Percentiles rank a stretch among this genome's conserved stretches.
Conservation (phyloP, 2,113 vertebrate species). For the Ciconia stormi region DNA sequence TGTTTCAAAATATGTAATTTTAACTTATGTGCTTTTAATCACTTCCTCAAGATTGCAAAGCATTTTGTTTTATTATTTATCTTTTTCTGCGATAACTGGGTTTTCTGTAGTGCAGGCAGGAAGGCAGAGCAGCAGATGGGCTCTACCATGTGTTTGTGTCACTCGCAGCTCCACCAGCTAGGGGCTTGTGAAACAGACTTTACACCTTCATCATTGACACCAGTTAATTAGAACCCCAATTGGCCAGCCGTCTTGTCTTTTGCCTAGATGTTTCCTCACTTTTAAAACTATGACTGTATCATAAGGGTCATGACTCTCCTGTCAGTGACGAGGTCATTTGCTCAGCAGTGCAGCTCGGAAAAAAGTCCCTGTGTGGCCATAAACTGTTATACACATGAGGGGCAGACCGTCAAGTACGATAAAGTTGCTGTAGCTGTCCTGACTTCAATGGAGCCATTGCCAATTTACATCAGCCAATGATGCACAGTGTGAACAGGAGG, state of each 20-base stretch:
- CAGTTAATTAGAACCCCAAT: not conserved
- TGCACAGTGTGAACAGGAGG: not conserved
- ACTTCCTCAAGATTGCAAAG: not conserved
- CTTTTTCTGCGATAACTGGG: not conserved
- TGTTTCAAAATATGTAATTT: not conserved
- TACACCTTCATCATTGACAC: not conserved
- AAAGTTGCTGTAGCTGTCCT: not conserved
- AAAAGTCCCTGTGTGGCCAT: not conserved
- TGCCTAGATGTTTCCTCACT: not conserved
- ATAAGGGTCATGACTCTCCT: not conserved
- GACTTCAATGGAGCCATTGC: not conserved
- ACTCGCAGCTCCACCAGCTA: not conserved
- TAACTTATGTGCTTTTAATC: not conserved
- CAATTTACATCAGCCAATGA: fast-evolving
- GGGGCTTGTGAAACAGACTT: not conserved
- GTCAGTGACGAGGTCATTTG: not conserved
- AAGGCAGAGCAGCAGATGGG: not conserved
- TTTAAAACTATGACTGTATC: not conserved
- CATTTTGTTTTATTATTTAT: not conserved
- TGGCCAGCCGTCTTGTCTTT: not conserved
- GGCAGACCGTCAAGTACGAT: fast-evolving
- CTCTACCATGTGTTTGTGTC: not conserved
- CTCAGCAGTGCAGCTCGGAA: not conserved
- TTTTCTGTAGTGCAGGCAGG: not conserved
- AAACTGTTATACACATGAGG: not conserved